Conservation (phyloP, 2,113 vertebrate genomes). For the Eclectus roratus region DNA sequence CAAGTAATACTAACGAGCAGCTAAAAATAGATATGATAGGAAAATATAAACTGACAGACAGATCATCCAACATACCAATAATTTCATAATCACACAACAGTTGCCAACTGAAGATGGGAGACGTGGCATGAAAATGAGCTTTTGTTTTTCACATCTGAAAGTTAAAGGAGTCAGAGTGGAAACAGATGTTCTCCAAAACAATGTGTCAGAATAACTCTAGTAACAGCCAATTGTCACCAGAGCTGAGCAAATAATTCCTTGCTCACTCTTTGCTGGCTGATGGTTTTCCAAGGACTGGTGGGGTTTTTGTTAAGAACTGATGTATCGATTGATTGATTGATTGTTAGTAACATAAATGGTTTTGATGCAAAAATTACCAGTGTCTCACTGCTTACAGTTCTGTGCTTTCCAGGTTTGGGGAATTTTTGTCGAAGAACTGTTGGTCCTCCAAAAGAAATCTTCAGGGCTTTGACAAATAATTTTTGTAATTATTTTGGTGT, state of each 20-base stretch:
- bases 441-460: neutral
- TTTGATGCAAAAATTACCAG: neutral
- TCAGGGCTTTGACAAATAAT: neutral
- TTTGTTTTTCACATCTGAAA: slow-evolving; percentile 67
- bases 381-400: neutral
- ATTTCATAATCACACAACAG: slow-evolving; percentile 28
- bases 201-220: slow-evolving; percentile 39
- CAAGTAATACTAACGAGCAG: slow-evolving; percentile 51
- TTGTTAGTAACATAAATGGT: neutral
- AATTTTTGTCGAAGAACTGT: neutral
- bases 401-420: neutral
- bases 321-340: neutral
- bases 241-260: slow-evolving; percentile 44
- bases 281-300: neutral
- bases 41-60: slow-evolving; percentile 55
- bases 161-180: slow-evolving; percentile 46
- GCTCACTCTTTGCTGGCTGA: neutral
- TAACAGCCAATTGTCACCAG: slow-evolving; percentile 5
- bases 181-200: slow-evolving; percentile 56
- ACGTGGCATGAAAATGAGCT: slow-evolving; percentile 53
- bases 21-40: slow-evolving; percentile 68
- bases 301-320: neutral
- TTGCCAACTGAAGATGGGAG: slow-evolving; percentile 56
- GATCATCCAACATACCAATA: slow-evolving; percentile 52
- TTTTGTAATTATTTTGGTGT: neutral